Percentiles rank a stretch among this genome's conserved stretches.
Conservation (phyloP, 2,113 vertebrate genomes). For the Macroglossus sobrinus region DNA sequence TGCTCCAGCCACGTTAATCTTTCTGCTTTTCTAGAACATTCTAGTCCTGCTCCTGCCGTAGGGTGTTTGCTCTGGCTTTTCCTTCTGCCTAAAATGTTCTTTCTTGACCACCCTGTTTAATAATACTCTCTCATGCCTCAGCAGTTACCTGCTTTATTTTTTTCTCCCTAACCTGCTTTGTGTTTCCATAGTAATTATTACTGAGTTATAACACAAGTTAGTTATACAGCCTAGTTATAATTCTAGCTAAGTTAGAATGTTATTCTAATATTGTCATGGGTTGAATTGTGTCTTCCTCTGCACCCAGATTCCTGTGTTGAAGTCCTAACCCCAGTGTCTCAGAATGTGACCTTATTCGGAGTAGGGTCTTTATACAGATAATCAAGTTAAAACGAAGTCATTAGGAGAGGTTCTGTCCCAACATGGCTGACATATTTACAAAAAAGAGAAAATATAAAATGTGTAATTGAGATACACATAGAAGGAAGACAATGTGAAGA, state of each 20-base stretch:
- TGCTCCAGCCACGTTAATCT: not conserved
- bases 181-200: not conserved
- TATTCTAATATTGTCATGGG: not conserved
- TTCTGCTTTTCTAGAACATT: not conserved
- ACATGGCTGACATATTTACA: not conserved
- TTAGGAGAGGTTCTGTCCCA: not conserved
- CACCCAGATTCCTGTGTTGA: not conserved
- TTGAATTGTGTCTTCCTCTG: not conserved
- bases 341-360: not conserved
- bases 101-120: not conserved
- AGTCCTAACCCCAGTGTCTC: not conserved
- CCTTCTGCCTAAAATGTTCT: not conserved
- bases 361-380: not conserved
- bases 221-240: not conserved
- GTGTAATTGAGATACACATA: not conserved
- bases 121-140: accelerated
- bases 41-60: not conserved
- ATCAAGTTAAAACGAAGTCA: not conserved
- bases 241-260: not conserved
- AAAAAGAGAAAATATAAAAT: not conserved
- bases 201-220: not conserved
- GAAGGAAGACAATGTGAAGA: not conserved
- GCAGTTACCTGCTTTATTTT: not conserved
- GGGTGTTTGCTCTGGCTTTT: not conserved
- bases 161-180: not conserved